Evolutionary conservation across 64 coral and sea anemone species (phyloP).

Genomic region (Catalaphyllia jardinei): DNA sequence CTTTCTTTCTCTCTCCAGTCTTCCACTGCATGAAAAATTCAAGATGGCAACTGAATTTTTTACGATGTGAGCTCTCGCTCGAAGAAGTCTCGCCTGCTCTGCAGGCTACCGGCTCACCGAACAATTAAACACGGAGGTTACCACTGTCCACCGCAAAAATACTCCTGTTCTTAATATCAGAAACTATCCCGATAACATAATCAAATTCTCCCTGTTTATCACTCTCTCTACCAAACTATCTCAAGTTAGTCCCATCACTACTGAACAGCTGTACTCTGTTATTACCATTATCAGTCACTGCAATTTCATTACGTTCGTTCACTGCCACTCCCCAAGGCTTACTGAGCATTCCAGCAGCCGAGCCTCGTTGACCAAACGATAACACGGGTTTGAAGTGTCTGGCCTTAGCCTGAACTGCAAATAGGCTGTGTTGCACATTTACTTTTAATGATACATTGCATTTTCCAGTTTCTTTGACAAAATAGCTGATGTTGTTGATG

Average conservation of each 20-base stretch:
- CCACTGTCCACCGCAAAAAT: background rate
- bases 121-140: constrained; percentile 10
- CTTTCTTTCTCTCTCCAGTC: too few species aligned
- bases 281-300: constrained; percentile 48
- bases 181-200: constrained; percentile 18
- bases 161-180: background rate
- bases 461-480: constrained; percentile 42
- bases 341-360: constrained; percentile 14
- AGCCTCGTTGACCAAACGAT: constrained; percentile 42
- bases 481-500: background rate
- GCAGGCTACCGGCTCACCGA: too few species aligned
- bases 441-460: constrained; percentile 34
- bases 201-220: background rate
- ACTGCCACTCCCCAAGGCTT: constrained; percentile 24
- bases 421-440: constrained; percentile 32
- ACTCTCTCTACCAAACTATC: background rate
- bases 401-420: constrained; percentile 19
- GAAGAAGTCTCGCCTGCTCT: too few species aligned
- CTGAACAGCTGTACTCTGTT: constrained; percentile 16
- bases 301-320: constrained; percentile 15
- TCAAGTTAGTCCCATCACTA: background rate
- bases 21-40: too few species aligned
- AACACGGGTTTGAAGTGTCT: constrained; percentile 39
- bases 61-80: too few species aligned
- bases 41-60: too few species aligned